Evolutionary conservation across 2,888 invertebrate genomes (phyloP), one percentile per base, ranked within the genome.

Genomic region (Xylota segnis): DNA sequence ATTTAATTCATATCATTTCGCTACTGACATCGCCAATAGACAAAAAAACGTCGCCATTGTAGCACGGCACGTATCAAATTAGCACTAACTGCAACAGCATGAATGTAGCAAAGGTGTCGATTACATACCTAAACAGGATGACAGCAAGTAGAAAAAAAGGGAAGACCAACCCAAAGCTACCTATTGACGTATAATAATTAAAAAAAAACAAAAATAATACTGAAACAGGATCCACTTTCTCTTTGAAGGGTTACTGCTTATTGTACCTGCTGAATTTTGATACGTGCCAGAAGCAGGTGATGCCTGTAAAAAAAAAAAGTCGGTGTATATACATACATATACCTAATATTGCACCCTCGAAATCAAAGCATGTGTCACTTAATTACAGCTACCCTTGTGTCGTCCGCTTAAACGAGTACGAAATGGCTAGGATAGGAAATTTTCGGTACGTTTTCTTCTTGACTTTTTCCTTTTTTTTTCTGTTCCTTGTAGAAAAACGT

Each of bases 291-390:
- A 45, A 82, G 72, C 82, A 82, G 76, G 72, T 82, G 81, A 82
- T 61, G 82, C 68, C 56, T 47, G 58, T 29, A 29, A 58, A n/a
- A 65, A 76, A 65, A 61, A 70, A 65, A 14, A 47, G n/a, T n/a
- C n/a, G n/a, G n/a, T 54, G 16, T 1, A 43, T 54, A 45, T 52
- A 59, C 3, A 23, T 23, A 59, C 27, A 47, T 68, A 74, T 43
- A 40, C 54, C 56, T 43, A 84, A 86, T 70, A 65, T 43, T 70
- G 65, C 74, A 66, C 75, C 75, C 71, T 77, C 77, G 14, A 75
- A 82, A 86, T 86, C 86, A 77, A 77, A 82, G 86, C 81, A 72
- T 86, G 82, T 86, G 86, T 86, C 82, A 82, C 76, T 86, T 77
- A 86, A 77, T 86, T 86, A 76, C 66, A 56, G 40, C 68, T 76